Evolutionary conservation across 2,113 vertebrate species (phyloP), one percentile per base, ranked within the genome.

Genomic region (Pachypanchax playfairii): DNA sequence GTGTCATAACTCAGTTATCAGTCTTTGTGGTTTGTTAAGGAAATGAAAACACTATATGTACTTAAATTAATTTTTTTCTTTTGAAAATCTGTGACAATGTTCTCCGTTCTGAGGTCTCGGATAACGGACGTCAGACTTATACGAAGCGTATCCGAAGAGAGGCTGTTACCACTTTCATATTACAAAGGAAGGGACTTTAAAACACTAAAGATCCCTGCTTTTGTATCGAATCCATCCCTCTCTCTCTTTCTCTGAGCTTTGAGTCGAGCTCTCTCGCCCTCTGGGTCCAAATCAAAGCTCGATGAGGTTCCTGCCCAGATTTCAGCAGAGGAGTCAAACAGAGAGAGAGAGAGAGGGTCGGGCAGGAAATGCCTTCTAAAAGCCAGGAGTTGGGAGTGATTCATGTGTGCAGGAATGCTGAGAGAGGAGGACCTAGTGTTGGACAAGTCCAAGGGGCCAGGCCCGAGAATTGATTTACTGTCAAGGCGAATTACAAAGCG

Each of bases 391-490:
- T 91, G 87, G n/a, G 90, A 95, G 90, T 96, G 95, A 97, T 95
- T 98, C 94, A 95, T 95, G 93, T 94, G 91, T 85, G 91, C 86
- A 93, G 93, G 94, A 96, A 96, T 96, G 94, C 85, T 75, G 89
- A 88, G 88, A 88, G 87, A 91, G 87, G 87, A 91, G 87, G 79
- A 84, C 85, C 82, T 85, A 53, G 76, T 79, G 81, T 88, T 87
- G 83, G 82, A 88, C 74, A 86, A 91, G 91, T 94, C 94, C 90
- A 91, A 93, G 95, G 93, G 92, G 90, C 93, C 92, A 91, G 92
- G 92, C 93, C 91, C 91, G 90, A 96, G 94, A 95, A 94, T 93
- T 97, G 94, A 97, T 96, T 96, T 95, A 97, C 94, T 94, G 94
- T 94, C 92, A 92, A 92, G 93, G 92, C 92, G 93, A 95, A 95